A percentile compares a stretch with the other conserved stretches of the same genome.
These are phyloP conservation scores for Wiebesia pumilae DNA, from an alignment of 1,140 invertebrate species.

Conservation along the genomic window DNA sequence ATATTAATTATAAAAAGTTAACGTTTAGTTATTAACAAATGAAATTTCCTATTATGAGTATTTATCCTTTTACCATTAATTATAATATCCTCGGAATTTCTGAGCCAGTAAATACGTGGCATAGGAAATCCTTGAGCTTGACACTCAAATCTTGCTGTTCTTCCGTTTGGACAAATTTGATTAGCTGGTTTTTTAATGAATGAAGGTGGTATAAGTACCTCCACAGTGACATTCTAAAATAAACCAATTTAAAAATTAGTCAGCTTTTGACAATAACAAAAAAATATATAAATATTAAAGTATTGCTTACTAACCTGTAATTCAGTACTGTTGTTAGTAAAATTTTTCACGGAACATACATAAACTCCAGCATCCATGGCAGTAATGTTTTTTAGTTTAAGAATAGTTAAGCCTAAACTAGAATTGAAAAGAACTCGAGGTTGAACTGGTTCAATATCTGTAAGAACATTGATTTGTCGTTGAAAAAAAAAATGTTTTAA, in stretches of 20 bases:
- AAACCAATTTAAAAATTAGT: background rate
- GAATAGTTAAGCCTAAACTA: slow-evolving; percentile 66
- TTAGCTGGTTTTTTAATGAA: slow-evolving; percentile 78
- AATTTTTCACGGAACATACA: slow-evolving; percentile 74
- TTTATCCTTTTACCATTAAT: slow-evolving; percentile 75
- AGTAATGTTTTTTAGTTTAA: slow-evolving; percentile 73
- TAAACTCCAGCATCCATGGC: slow-evolving; percentile 77
- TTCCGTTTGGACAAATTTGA: slow-evolving; percentile 79
- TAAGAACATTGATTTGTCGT: slow-evolving; percentile 5
- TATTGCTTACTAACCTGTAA: slow-evolving; percentile 67
- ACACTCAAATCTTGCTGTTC: slow-evolving; percentile 83
- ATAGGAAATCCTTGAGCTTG: slow-evolving; percentile 79
- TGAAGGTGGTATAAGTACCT: slow-evolving; percentile 77
- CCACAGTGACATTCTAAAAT: slow-evolving; percentile 72
- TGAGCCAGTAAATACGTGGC: slow-evolving; percentile 82
- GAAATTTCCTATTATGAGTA: too few relatives aligned
- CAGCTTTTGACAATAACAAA: background rate
- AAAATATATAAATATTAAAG: background rate
- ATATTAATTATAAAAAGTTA: too few relatives aligned
- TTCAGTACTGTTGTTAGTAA: slow-evolving; percentile 66
- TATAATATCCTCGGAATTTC: slow-evolving; percentile 79
- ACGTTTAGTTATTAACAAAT: too few relatives aligned
- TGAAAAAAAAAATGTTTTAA: background rate
- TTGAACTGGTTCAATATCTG: slow-evolving; percentile 29
- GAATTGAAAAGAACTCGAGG: slow-evolving; percentile 61